Conservation (phyloP, 35 echinoderm and acorn worm species). For the Ophioderma brevispina region DNA sequence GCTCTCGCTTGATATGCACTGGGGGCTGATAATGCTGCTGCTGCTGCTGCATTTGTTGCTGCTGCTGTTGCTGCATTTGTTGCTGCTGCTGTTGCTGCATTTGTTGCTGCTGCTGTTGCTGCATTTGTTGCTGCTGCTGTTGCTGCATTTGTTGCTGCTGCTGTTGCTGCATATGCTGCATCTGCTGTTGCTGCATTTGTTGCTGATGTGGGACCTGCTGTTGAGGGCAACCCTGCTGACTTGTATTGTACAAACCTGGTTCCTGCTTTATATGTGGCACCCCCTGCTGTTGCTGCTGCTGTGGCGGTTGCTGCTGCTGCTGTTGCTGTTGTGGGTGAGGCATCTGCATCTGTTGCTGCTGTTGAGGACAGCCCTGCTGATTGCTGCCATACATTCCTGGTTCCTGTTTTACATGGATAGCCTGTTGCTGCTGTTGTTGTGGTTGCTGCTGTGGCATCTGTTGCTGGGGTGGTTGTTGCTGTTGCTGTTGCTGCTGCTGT, state of each 20-base stretch:
- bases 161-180: neutral
- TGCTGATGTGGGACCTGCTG: neutral
- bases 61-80: slow-evolving; percentile 6
- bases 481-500: no score
- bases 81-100: slow-evolving; percentile 25
- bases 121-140: neutral
- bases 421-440: neutral
- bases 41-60: slow-evolving; percentile 33
- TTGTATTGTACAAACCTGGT: slow-evolving; percentile 23
- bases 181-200: slow-evolving; percentile 28
- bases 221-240: neutral
- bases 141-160: slow-evolving; percentile 21
- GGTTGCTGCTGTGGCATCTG: no score
- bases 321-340: slow-evolving; percentile 8
- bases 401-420: slow-evolving; percentile 46
- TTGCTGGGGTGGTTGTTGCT: neutral
- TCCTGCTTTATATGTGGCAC: slow-evolving; percentile 38
- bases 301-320: slow-evolving; percentile 24
- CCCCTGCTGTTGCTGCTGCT: slow-evolving; percentile 45
- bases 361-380: neutral
- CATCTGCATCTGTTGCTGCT: neutral
- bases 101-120: slow-evolving; percentile 4
- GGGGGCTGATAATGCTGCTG: slow-evolving; percentile 24
- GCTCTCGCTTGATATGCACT: slow-evolving; percentile 27
- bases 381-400: slow-evolving; percentile 4